phyloP scores from a whole-genome alignment of 2,797 vertebrate genomes.

The Mycteria americana region DNA sequence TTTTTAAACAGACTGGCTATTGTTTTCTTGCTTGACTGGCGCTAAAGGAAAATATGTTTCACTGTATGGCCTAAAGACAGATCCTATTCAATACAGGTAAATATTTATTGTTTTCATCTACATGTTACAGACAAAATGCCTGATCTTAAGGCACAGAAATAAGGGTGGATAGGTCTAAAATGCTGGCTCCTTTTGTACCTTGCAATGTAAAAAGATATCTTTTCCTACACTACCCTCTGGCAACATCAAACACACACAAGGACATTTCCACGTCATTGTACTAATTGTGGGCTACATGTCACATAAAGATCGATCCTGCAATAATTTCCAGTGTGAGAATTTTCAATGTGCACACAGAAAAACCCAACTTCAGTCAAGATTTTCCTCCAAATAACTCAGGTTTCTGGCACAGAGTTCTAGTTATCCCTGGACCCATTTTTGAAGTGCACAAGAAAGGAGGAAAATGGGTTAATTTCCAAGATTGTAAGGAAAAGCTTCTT shows the following conservation, averaged over 20 bases:
- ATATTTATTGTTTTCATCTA: neutral
- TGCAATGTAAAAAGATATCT: neutral
- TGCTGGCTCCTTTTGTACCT: neutral
- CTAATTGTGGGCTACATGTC: neutral
- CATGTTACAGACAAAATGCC: neutral
- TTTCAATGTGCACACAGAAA: neutral
- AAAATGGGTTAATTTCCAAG: neutral
- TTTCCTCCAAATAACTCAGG: neutral
- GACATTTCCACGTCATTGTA: neutral
- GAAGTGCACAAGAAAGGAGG: neutral
- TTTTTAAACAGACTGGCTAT: slow-evolving; percentile 1
- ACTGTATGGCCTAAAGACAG: neutral
- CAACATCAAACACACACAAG: neutral
- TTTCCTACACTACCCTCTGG: neutral
- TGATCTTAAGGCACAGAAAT: neutral
- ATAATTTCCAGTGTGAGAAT: neutral
- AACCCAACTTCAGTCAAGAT: neutral
- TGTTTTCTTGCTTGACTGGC: slow-evolving; percentile 16
- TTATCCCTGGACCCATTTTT: neutral
- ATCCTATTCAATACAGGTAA: neutral
- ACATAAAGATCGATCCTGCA: neutral
- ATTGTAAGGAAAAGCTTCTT: neutral
- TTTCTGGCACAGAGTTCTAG: neutral
- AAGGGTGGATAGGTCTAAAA: neutral
- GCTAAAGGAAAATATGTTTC: neutral